Conservation (phyloP, 1,140 invertebrate genomes). For the Contarinia nasturtii region DNA sequence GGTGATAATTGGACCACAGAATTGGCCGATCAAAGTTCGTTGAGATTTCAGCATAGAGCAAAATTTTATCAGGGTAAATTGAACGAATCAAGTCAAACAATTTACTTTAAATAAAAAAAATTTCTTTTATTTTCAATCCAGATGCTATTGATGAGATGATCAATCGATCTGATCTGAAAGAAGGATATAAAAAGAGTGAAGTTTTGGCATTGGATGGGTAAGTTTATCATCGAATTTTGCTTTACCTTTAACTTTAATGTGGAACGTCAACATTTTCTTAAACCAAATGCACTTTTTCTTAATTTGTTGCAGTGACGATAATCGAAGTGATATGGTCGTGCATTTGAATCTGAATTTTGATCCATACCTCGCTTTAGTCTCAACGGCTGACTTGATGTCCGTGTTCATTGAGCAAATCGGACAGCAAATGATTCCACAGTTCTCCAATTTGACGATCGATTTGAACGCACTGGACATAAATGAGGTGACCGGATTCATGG, state of each 20-base stretch:
- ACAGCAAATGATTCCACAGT: constrained; percentile 27
- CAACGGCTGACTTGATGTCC: constrained; percentile 18
- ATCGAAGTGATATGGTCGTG: constrained; percentile 42
- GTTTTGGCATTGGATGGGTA: constrained; percentile 48
- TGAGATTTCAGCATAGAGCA: constrained; percentile 42
- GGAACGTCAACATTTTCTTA: too few relatives aligned
- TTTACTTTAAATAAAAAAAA: too few relatives aligned
- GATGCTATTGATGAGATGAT: constrained; percentile 56
- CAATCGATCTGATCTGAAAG: constrained; percentile 39
- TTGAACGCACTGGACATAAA: constrained; percentile 43
- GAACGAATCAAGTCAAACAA: too few relatives aligned
- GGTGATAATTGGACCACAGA: constrained; percentile 43
- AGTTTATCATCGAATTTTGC: constrained; percentile 13
- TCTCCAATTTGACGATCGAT: constrained; percentile 42
- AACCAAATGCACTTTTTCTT: constrained; percentile 6
- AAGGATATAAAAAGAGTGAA: constrained; percentile 21
- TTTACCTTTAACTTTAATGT: too few relatives aligned
- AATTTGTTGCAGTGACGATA: constrained; percentile 34
- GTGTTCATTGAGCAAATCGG: constrained; percentile 19
- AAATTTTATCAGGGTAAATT: constrained; percentile 51
- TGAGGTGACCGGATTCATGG: constrained; percentile 25
- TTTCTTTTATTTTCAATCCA: too few relatives aligned
- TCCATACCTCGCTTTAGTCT: constrained; percentile 26
- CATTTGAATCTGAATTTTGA: constrained; percentile 55
- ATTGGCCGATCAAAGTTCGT: constrained; percentile 42